A percentile compares a stretch with the other conserved stretches of the same genome.
Conservation (phyloP, 1,140 invertebrate genomes). For the Diachasma alloeum region DNA sequence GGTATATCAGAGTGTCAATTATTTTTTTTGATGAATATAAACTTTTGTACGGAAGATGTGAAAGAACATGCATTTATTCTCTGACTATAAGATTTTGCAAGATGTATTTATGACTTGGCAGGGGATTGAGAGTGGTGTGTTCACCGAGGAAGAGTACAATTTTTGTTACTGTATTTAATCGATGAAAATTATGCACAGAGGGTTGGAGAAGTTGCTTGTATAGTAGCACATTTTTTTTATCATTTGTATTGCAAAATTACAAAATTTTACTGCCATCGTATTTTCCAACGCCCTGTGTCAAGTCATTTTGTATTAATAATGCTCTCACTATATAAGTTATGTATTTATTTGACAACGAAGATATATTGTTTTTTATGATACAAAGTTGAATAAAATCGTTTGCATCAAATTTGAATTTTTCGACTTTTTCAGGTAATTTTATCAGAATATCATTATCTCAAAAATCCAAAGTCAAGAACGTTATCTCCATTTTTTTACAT, state of each 20-base stretch:
- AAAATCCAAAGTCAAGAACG: too few relatives aligned
- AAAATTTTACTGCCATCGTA: neutral
- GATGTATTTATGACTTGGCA: neutral
- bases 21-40: neutral
- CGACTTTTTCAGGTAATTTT: too few relatives aligned
- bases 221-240: neutral
- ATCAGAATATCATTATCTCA: too few relatives aligned
- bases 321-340: neutral
- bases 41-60: neutral
- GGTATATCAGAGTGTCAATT: neutral
- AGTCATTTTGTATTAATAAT: neutral
- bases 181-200: neutral
- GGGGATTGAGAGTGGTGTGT: neutral
- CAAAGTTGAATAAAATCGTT: neutral
- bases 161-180: neutral
- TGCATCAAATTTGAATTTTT: too few relatives aligned
- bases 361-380: slow-evolving; percentile 5
- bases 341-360: neutral
- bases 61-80: neutral
- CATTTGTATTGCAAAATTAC: neutral
- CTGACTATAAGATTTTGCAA: neutral
- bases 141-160: neutral
- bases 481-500: too few relatives aligned
- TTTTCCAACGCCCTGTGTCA: neutral
- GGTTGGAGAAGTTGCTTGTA: neutral